A percentile compares a stretch with the other conserved stretches of the same genome.
phyloP scores from a whole-genome alignment of 2,113 vertebrate genomes.

The Perca schrenkii region DNA sequence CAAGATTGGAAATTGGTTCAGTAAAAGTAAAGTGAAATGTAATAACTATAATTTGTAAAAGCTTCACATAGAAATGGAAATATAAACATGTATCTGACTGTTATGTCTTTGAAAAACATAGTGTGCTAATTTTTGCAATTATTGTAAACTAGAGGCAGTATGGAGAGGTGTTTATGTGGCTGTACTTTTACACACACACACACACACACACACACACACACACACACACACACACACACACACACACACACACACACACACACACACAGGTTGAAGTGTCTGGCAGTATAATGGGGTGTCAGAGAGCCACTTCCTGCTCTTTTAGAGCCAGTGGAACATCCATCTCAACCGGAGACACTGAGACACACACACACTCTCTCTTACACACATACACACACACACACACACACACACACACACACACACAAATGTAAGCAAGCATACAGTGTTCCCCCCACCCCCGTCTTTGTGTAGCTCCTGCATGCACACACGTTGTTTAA shows the following conservation, averaged over 20 bases:
- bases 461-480: background rate
- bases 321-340: constrained; percentile 71
- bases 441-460: constrained; percentile 1
- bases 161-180: constrained; percentile 3
- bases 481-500: constrained; percentile 1
- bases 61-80: too few relatives aligned
- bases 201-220: constrained; percentile 30
- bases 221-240: constrained; percentile 38
- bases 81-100: background rate
- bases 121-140: background rate
- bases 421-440: constrained; percentile 21
- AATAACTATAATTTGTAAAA: background rate
- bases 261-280: constrained; percentile 60
- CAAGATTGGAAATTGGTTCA: too few relatives aligned
- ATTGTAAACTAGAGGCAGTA: background rate
- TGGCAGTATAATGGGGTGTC: constrained; percentile 67
- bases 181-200: constrained; percentile 6
- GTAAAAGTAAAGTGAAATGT: background rate
- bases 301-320: constrained; percentile 79
- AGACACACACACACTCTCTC: constrained; percentile 25
- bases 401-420: constrained; percentile 18
- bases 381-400: constrained; percentile 10
- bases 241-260: constrained; percentile 35
- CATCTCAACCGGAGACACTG: constrained; percentile 68
- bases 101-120: background rate